Evolutionary conservation across 2,797 vertebrate species (phyloP).

Genomic region (Sebastiscus albofasciatus): DNA sequence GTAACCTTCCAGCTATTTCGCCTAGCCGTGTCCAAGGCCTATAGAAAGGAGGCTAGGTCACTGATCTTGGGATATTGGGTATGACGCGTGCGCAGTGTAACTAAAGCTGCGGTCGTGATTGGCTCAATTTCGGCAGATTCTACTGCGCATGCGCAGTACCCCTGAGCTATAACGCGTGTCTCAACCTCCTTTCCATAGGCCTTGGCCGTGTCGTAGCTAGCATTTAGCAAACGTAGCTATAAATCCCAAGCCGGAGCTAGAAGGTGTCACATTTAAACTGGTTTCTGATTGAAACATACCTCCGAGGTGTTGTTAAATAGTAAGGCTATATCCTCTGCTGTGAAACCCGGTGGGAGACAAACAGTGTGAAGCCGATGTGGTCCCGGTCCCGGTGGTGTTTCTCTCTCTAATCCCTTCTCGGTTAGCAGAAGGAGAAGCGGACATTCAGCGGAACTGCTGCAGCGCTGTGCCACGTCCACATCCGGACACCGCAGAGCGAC

Average conservation of each 20-base stretch:
- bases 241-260: conserved; percentile 26
- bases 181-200: too few relatives aligned
- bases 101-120: too few relatives aligned
- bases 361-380: conserved; percentile 55
- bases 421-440: conserved; percentile 62
- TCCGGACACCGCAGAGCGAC: conserved; percentile 69
- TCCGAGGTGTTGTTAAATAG: conserved; percentile 45
- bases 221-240: conserved; percentile 43
- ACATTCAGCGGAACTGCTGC: conserved; percentile 85
- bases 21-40: too few relatives aligned
- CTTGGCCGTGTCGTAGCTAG: conserved; percentile 27
- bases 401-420: conserved; percentile 75
- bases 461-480: conserved; percentile 87
- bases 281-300: conserved; percentile 53
- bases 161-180: too few relatives aligned
- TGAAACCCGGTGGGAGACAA: conserved; percentile 48
- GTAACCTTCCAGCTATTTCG: too few relatives aligned
- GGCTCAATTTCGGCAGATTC: too few relatives aligned
- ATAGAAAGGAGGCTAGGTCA: too few relatives aligned
- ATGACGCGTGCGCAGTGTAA: too few relatives aligned
- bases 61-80: fast-evolving
- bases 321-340: conserved; percentile 41
- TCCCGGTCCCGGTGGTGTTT: conserved; percentile 60
- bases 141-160: too few relatives aligned
- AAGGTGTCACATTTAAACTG: conserved; percentile 2